Percentiles rank a stretch among this genome's conserved stretches.
phyloP scores from a whole-genome alignment of 2,888 invertebrate genomes.

The Atrina japonica region DNA sequence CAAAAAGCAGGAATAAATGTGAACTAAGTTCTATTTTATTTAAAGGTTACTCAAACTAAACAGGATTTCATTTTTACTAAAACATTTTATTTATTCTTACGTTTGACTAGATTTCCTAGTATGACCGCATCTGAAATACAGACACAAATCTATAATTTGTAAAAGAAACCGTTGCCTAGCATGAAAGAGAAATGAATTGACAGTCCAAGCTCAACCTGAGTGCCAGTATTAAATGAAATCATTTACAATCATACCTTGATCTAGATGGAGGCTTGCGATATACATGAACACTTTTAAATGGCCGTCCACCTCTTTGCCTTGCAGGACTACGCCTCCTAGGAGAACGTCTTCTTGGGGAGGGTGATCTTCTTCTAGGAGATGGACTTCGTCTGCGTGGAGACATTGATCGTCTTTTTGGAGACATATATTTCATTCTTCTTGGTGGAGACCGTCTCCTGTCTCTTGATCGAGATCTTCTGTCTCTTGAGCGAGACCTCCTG shows the following conservation, averaged over 20 bases:
- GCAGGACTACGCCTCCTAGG: slow-evolving; percentile 52
- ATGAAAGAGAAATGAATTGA: too few species aligned
- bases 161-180: too few species aligned
- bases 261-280: neutral
- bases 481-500: slow-evolving; percentile 46
- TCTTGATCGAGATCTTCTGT: slow-evolving; percentile 46
- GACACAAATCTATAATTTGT: too few species aligned
- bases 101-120: too few species aligned
- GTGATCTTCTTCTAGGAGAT: slow-evolving; percentile 45
- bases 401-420: slow-evolving; percentile 45
- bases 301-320: slow-evolving; percentile 44
- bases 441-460: slow-evolving; percentile 57
- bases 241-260: neutral
- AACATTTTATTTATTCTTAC: too few species aligned
- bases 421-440: slow-evolving; percentile 34
- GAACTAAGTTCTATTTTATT: too few species aligned
- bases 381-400: slow-evolving; percentile 53
- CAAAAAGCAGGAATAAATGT: too few species aligned
- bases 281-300: neutral
- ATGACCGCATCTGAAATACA: too few species aligned
- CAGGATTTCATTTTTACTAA: too few species aligned
- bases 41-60: too few species aligned
- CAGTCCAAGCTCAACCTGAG: too few species aligned
- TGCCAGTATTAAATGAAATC: neutral
- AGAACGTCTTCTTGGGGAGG: slow-evolving; percentile 44